These are phyloP conservation scores for Andrena praecox DNA, from an alignment of 2,888 invertebrate genomes.

Conservation along the genomic window DNA sequence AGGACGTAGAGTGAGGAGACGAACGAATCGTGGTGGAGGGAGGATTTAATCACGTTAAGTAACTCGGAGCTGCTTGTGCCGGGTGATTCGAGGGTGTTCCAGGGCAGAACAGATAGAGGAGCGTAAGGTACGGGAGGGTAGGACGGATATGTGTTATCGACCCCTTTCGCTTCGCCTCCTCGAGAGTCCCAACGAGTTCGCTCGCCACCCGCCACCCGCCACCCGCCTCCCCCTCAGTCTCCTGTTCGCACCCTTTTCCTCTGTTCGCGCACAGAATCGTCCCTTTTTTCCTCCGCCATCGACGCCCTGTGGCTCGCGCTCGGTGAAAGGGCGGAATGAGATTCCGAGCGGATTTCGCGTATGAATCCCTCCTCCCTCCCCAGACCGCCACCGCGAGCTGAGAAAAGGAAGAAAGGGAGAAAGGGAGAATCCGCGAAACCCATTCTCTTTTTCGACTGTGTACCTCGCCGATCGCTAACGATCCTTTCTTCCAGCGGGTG, in stretches of 20 bases:
- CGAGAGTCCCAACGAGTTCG: conserved; percentile 54
- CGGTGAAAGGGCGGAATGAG: conserved; percentile 34
- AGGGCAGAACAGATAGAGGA: conserved; percentile 54
- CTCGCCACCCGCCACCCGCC: conserved; percentile 10
- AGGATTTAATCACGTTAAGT: conserved; percentile 79
- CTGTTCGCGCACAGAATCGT: conserved; percentile 22
- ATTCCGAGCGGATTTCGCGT: conserved; percentile 50
- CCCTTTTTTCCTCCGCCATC: conserved; percentile 15
- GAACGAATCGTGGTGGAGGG: conserved; percentile 55
- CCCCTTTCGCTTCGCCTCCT: conserved; percentile 62
- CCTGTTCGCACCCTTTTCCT: conserved; percentile 53
- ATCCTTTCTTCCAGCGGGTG: conserved; percentile 39
- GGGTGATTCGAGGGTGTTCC: conserved; percentile 58
- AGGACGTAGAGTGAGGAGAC: conserved; percentile 43
- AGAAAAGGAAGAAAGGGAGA: not conserved
- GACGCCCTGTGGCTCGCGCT: conserved; percentile 13
- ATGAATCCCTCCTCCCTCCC: conserved; percentile 33
- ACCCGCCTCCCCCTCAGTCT: conserved; percentile 4
- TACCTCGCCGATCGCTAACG: conserved; percentile 44
- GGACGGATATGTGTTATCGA: conserved; percentile 70
- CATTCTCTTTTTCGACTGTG: conserved; percentile 26
- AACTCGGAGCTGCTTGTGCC: conserved; percentile 71
- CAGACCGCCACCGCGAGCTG: not conserved
- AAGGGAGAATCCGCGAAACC: conserved; percentile 34
- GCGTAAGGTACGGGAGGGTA: conserved; percentile 3